A percentile compares a stretch with the other conserved stretches of the same genome.
These are phyloP conservation scores for Drosophila punjabiensis DNA, from an alignment of 1,140 invertebrate genomes.

Conservation along the genomic window DNA sequence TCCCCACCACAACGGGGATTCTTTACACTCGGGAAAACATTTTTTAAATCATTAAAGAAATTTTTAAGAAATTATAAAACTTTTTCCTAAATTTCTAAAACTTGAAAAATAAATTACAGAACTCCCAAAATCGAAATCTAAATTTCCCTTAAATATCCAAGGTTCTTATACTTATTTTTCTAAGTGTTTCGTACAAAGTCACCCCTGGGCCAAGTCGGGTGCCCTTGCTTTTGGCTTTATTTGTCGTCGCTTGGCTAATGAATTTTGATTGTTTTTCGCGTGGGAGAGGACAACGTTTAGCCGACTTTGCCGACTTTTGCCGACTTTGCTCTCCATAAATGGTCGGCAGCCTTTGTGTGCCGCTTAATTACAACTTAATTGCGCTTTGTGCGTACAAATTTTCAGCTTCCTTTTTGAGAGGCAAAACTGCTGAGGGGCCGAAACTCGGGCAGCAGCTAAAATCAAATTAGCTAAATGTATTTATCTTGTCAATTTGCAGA, in stretches of 20 bases:
- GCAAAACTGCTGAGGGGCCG: neutral
- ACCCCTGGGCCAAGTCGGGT: conserved; percentile 30
- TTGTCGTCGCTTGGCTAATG: conserved; percentile 77
- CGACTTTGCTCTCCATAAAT: conserved; percentile 19
- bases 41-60: too few relatives aligned
- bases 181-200: conserved; percentile 4
- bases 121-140: too few relatives aligned
- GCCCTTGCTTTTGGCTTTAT: conserved; percentile 67
- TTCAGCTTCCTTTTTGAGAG: conserved; percentile 57
- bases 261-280: conserved; percentile 79
- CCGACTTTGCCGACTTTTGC: conserved; percentile 3
- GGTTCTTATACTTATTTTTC: neutral
- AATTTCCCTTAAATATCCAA: too few relatives aligned
- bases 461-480: conserved; percentile 84
- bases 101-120: too few relatives aligned
- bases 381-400: conserved; percentile 79
- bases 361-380: conserved; percentile 81
- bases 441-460: conserved; percentile 49
- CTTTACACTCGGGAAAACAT: neutral
- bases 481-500: conserved; percentile 83
- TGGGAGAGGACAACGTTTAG: conserved; percentile 35
- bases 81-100: too few relatives aligned
- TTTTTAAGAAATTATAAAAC: too few relatives aligned
- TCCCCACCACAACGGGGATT: conserved; percentile 9
- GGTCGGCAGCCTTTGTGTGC: conserved; percentile 60